Evolutionary conservation across 2,113 vertebrate genomes (phyloP), one percentile per base, ranked within the genome.

Genomic region (Oncorhynchus gorbuscha): DNA sequence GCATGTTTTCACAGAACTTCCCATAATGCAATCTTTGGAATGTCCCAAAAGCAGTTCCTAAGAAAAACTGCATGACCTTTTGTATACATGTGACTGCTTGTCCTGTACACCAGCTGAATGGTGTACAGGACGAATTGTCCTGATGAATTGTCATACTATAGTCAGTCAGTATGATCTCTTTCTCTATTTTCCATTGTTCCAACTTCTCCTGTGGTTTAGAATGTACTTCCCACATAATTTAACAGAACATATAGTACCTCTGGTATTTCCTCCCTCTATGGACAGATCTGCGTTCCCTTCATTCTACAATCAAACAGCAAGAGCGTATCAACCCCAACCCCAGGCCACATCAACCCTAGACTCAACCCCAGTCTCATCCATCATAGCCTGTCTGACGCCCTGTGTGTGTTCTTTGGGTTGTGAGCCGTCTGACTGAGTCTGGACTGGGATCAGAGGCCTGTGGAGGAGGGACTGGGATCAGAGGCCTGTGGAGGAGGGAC

Each of bases 321-420:
- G 20, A 58, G 55, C 7, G 1, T 58, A 69, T 81, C 77, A 83
- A 75, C 6, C 24, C 49, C 1, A 86, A 81, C 69, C 73, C 65
- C 55, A 70, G 26, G 22, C 77, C 77, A 73, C 75, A 81, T 82
- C 76, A 77, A 77, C 7, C 39, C 39, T 8, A 39, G 39, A 39
- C 39, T 39, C 39, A 39, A 39, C 74, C 68, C 66, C 77, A 73
- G 72, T 85, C 71, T 83, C 85, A 90, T 90, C 74, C 78, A 88
- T 90, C 87, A 89, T 18, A 6, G 67, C 69, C 81, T 72, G 85
- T 82, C 86, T 79, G 66, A 77, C 2, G 62, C 6, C 7, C 22
- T 64, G 62, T 64, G 9, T 45, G 39, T 45, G 62, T 26, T 64
- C 22, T 26, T 26, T 64, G 61, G 61, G 61, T 26, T 8, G 16